Evolutionary conservation across 1,140 invertebrate species (phyloP).

Genomic region (Microvelia longipes): DNA sequence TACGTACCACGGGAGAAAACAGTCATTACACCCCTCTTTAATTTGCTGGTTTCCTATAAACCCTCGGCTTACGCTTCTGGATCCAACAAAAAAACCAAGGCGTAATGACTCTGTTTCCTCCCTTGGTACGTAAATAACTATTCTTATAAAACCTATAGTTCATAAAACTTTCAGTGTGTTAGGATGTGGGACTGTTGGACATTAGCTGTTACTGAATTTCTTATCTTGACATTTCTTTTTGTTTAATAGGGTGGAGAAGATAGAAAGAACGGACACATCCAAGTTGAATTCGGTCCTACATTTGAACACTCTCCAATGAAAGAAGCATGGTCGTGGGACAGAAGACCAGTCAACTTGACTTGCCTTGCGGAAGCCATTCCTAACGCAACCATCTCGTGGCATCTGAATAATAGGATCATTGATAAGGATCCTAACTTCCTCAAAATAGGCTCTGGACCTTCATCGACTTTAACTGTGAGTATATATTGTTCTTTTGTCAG

Average conservation of each 20-base stretch:
- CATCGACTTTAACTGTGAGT: conserved; percentile 42
- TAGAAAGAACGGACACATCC: conserved; percentile 62
- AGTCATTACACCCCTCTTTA: too few species aligned
- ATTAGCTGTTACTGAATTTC: too few species aligned
- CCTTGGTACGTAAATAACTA: too few species aligned
- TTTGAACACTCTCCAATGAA: conserved; percentile 51
- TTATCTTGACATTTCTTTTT: too few species aligned
- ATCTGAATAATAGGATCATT: conserved; percentile 31
- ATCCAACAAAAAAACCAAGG: too few species aligned
- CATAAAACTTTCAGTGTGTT: too few species aligned
- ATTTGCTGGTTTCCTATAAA: too few species aligned
- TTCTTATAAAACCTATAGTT: too few species aligned
- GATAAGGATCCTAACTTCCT: conserved; percentile 36
- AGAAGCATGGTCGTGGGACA: conserved; percentile 65
- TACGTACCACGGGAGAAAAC: too few species aligned
- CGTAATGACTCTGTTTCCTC: too few species aligned
- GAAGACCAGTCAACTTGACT: conserved; percentile 61
- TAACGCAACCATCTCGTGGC: conserved; percentile 81
- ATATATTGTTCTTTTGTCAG: not conserved
- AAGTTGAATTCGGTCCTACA: conserved; percentile 58
- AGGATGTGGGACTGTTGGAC: too few species aligned
- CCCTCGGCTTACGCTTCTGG: too few species aligned
- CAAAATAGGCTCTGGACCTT: conserved; percentile 47
- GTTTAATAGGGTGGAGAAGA: conserved; percentile 41
- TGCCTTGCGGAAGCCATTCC: conserved; percentile 81